Conservation (phyloP, 92 coral and sea anemone species). For the Siderastrea radians region DNA sequence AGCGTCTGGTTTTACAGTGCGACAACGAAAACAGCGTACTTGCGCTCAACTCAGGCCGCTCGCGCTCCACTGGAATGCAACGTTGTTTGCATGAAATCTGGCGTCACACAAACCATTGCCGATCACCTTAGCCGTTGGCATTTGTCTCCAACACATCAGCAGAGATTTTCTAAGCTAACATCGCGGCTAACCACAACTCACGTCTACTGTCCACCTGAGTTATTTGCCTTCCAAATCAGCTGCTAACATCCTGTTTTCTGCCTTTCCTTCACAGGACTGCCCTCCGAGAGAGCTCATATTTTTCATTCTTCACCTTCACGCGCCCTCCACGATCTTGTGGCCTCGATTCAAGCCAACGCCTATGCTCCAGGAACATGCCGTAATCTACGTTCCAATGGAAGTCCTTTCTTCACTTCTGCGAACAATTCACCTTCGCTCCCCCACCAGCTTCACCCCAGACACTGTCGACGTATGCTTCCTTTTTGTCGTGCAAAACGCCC, state of each 20-base stretch:
- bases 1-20: conserved; percentile 16
- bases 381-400: conserved; percentile 57
- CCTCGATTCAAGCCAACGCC: no score
- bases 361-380: no score
- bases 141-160: no score
- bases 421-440: not conserved
- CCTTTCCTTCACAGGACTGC: conserved; percentile 1
- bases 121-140: no score
- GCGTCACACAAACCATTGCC: not conserved
- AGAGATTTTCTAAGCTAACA: no score
- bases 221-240: not conserved
- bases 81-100: not conserved
- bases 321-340: no score
- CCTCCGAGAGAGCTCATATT: not conserved
- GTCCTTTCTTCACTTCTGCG: not conserved
- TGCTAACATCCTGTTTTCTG: not conserved
- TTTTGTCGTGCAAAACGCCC: not conserved
- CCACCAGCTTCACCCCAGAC: not conserved
- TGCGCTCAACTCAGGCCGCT: conserved; percentile 36
- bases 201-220: no score
- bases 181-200: no score
- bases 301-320: not conserved
- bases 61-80: not conserved
- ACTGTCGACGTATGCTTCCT: not conserved
- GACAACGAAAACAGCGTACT: conserved; percentile 39